Base-by-base conservation (phyloP, 1,140 invertebrate species). In the Forficula auricularia region DNA sequence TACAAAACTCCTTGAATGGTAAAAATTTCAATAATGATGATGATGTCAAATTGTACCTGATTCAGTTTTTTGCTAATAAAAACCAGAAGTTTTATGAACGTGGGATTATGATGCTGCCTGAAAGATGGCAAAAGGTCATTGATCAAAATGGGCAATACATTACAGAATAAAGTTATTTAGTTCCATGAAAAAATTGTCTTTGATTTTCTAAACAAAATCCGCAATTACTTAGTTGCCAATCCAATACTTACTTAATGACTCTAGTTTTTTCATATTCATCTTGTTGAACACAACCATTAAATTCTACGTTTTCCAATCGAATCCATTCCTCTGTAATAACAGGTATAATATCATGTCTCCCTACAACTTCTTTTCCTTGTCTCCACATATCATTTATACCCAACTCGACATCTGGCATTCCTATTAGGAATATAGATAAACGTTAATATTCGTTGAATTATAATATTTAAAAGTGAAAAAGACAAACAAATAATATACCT, bases 311-410 rank as follows among this genome's bases (percentile, higher is more conserved):
- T 65, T 99, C 92, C 3, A 98, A 71, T 34, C 87, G 74, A 53
- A 99, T 98, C 96, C 96, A 99, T 64, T 98, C 90, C 64, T 99
- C 96, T 0, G 96, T 98, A 43, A 90, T 87, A 20, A 98, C 92
- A 7, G 95, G 95, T 54, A 99, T 94, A 56, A 99, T 99, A 62
- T 99, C 96, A 61, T 98, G 90, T 13, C 96, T 69, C 0, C 96
- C 91, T 0, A 99, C 96, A 12, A 99, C 90, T 71, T 99, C 96
- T 65, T 90, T 90, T 7, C 96, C 96, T 65, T 97, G 89, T 7
- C 95, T 68, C 57, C 82, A 73, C 67, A 94, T 77, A 59, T 99
- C 96, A 61, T 99, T 99, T 10, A 99, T 75, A 9, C 96, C 96
- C 45, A 99, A 64, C 62, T 99, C 95, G 39, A 98, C 79, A 54